Evolutionary conservation across 2,113 vertebrate species (phyloP).

Genomic region (Delphinapterus leucas): DNA sequence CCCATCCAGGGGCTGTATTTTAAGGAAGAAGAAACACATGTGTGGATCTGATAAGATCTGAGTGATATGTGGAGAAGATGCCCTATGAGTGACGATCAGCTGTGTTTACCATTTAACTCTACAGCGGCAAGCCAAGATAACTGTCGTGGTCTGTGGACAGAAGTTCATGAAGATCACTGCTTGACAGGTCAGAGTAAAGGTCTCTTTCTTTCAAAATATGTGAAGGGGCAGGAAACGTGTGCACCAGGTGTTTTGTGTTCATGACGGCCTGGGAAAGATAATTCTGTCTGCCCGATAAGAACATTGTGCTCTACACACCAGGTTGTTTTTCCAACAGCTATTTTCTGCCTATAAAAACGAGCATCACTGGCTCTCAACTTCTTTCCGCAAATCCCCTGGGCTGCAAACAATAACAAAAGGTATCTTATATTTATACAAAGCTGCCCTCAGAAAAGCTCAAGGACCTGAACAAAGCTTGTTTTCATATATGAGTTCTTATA

Average conservation of each 20-base stretch:
- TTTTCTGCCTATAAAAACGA: constrained; percentile 73
- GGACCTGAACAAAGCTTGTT: constrained; percentile 53
- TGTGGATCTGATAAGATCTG: constrained; percentile 58
- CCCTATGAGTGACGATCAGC: neutral
- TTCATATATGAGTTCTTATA: constrained; percentile 50
- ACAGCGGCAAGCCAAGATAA: constrained; percentile 61
- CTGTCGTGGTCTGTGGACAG: constrained; percentile 11
- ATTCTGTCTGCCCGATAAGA: constrained; percentile 66
- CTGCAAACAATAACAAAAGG: constrained; percentile 72
- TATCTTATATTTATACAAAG: constrained; percentile 74
- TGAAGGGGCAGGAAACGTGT: constrained; percentile 73
- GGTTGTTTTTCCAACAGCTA: constrained; percentile 73
- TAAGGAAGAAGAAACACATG: constrained; percentile 43
- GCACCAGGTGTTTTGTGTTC: constrained; percentile 74
- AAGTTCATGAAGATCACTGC: constrained; percentile 64
- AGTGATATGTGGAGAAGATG: constrained; percentile 37
- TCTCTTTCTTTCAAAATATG: constrained; percentile 72
- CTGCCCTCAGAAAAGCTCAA: constrained; percentile 64
- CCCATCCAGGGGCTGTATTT: neutral
- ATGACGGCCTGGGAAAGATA: constrained; percentile 72
- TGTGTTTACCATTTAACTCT: constrained; percentile 60
- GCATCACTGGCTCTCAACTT: constrained; percentile 53
- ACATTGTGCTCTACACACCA: constrained; percentile 63
- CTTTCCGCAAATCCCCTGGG: constrained; percentile 63
- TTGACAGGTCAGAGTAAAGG: constrained; percentile 75